A percentile compares a stretch with the other conserved stretches of the same genome.
These are phyloP conservation scores for Numenius phaeopus DNA, from an alignment of 2,797 vertebrate species.

Conservation along the genomic window DNA sequence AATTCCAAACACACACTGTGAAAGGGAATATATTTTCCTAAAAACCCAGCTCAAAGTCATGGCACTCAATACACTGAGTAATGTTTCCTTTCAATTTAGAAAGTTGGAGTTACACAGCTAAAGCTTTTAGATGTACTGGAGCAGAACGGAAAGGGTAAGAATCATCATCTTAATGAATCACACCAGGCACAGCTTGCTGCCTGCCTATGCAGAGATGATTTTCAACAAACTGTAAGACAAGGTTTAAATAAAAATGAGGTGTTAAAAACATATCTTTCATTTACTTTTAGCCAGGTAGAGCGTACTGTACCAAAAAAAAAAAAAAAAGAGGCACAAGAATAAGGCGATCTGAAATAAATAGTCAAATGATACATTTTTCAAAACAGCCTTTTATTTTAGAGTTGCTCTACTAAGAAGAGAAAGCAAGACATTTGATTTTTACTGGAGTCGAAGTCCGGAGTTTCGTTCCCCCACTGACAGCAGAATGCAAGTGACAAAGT, in stretches of 20 bases:
- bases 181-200: neutral
- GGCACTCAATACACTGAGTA: neutral
- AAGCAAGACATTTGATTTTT: neutral
- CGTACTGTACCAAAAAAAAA: neutral
- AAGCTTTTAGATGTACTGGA: neutral
- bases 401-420: neutral
- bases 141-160: neutral
- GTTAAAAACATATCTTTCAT: neutral
- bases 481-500: neutral
- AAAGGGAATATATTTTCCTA: neutral
- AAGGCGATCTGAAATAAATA: neutral
- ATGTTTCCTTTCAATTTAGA: neutral
- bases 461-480: neutral
- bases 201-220: neutral
- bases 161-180: neutral
- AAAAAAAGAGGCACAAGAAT: neutral
- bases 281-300: neutral
- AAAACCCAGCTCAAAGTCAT: neutral
- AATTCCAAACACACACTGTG: neutral
- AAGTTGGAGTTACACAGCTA: neutral
- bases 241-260: neutral
- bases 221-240: neutral
- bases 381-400: neutral
- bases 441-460: neutral
- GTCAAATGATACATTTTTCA: rapidly evolving